phyloP scores from a whole-genome alignment of 2,888 invertebrate genomes.

The Aspidiotus rigidus region DNA sequence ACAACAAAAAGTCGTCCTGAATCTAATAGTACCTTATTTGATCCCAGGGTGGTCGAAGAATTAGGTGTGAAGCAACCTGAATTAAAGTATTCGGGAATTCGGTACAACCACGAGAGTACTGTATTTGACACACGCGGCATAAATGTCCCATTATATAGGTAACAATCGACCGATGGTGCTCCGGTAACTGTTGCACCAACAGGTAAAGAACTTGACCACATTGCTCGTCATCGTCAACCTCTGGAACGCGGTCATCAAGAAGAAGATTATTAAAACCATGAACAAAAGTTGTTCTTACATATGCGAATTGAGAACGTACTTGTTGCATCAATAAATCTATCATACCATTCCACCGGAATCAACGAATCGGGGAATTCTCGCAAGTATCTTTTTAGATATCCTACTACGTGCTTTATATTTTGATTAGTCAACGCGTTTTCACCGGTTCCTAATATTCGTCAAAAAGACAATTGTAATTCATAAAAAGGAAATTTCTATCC shows the following conservation, averaged over 20 bases:
- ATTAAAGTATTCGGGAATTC: conserved; percentile 59
- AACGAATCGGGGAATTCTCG: conserved; percentile 65
- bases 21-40: conserved; percentile 55
- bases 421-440: conserved; percentile 35
- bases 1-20: neutral
- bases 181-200: conserved; percentile 54
- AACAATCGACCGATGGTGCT: conserved; percentile 55
- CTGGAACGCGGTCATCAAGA: conserved; percentile 39
- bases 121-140: conserved; percentile 59
- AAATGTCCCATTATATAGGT: conserved; percentile 60
- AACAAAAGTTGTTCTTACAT: neutral
- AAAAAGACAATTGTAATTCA: neutral
- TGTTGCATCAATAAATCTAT: conserved; percentile 55
- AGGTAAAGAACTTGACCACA: conserved; percentile 49
- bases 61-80: conserved; percentile 62
- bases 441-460: neutral
- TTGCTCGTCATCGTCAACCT: conserved; percentile 49
- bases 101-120: conserved; percentile 53
- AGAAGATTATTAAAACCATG: neutral
- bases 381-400: conserved; percentile 60
- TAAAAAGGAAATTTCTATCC: neutral
- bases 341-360: conserved; percentile 64
- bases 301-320: conserved; percentile 41
- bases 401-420: conserved; percentile 46
- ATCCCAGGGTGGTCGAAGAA: conserved; percentile 67